Conservation (phyloP, 1,140 invertebrate genomes). For the Drosophila quadrilineata region DNA sequence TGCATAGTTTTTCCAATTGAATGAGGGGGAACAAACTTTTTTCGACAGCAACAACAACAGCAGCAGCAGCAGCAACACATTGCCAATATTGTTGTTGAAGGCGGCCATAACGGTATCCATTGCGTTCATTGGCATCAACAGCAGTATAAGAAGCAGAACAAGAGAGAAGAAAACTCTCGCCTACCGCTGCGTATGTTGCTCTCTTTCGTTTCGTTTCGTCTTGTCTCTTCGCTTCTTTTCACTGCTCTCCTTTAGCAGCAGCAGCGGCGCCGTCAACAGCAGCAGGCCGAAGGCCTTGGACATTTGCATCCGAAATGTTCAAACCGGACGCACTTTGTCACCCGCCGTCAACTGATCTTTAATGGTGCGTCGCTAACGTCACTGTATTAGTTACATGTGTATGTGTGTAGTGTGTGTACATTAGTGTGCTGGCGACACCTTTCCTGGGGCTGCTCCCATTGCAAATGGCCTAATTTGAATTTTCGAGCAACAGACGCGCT, state of each 20-base stretch:
- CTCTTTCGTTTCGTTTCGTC: no score
- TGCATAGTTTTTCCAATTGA: constrained; percentile 44
- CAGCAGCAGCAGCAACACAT: constrained; percentile 24
- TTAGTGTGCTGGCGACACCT: constrained; percentile 52
- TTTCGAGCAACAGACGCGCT: constrained; percentile 7
- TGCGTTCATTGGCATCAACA: constrained; percentile 35
- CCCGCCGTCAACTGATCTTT: constrained; percentile 56
- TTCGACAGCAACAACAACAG: constrained; percentile 21
- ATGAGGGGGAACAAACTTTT: constrained; percentile 31
- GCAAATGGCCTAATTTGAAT: constrained; percentile 30
- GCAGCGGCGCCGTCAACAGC: not conserved
- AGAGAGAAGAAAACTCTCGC: no score
- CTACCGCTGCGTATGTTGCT: no score
- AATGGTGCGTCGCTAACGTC: constrained; percentile 56
- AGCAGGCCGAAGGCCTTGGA: constrained; percentile 21
- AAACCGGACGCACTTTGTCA: constrained; percentile 77
- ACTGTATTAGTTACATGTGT: constrained; percentile 28
- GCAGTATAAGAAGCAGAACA: no score
- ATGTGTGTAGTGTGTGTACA: constrained; percentile 12
- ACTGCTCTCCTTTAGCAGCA: no score
- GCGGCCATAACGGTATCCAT: constrained; percentile 42
- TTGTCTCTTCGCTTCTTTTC: no score
- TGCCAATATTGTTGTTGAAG: constrained; percentile 58
- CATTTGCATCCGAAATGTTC: constrained; percentile 69
- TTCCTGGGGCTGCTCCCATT: constrained; percentile 45